Conservation (phyloP, 1,140 invertebrate species). For the Drosophila parvula region DNA sequence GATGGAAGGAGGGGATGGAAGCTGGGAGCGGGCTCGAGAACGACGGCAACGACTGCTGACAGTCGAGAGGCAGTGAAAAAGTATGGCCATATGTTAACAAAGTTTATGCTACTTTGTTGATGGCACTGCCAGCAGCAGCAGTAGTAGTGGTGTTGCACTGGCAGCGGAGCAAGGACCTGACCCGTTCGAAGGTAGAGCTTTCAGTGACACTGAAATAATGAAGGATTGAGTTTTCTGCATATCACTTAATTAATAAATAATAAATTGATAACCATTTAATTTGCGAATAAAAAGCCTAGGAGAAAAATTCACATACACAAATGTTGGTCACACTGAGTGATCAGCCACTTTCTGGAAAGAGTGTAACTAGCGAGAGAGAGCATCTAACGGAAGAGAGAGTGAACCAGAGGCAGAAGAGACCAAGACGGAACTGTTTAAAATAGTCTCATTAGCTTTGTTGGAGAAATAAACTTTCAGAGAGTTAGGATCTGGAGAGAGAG, state of each 20-base stretch:
- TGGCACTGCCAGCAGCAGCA: constrained; percentile 30
- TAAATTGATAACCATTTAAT: not conserved
- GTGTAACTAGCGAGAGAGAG: not conserved
- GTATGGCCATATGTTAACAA: constrained; percentile 67
- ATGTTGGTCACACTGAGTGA: not conserved
- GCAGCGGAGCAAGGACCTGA: constrained; percentile 25
- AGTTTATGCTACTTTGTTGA: constrained; percentile 70
- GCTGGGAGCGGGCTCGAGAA: not conserved
- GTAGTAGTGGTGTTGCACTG: not conserved
- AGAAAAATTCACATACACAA: not conserved
- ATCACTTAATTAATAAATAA: not conserved
- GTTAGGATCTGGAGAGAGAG: no score
- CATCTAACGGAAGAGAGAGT: not conserved
- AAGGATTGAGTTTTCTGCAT: not conserved
- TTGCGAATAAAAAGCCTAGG: no score
- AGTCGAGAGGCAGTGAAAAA: constrained; percentile 34
- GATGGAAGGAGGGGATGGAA: constrained; percentile 13
- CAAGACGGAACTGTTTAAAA: no score
- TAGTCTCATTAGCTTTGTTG: no score
- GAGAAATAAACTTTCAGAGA: no score
- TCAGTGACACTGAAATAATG: not conserved
- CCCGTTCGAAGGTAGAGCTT: not conserved
- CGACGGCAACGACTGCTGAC: constrained; percentile 28
- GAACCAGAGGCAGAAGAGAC: not conserved
- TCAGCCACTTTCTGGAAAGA: not conserved